These are phyloP conservation scores for Hypolimnas misippus DNA, from an alignment of 2,888 invertebrate species.

Conservation along the genomic window DNA sequence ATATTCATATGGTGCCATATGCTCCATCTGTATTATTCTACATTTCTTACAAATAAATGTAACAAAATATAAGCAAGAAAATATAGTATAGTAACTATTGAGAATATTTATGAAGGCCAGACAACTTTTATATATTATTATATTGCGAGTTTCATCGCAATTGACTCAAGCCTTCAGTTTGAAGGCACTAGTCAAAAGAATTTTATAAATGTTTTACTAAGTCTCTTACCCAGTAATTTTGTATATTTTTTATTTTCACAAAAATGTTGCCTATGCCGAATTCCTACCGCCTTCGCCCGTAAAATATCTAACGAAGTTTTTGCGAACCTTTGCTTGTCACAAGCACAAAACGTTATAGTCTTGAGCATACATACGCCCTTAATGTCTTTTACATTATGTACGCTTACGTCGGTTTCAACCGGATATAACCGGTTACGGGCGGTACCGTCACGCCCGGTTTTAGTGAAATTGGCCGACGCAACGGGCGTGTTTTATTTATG, in stretches of 20 bases:
- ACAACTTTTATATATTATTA: neutral
- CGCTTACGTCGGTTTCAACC: constrained; percentile 32
- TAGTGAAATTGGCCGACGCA: constrained; percentile 74
- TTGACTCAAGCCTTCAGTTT: neutral
- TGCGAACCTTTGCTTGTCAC: constrained; percentile 10
- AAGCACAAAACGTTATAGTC: neutral
- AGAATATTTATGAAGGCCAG: constrained; percentile 10
- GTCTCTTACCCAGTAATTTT: neutral
- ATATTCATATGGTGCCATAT: too few species aligned
- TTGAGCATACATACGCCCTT: constrained; percentile 15
- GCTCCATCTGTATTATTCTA: too few species aligned
- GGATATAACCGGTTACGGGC: constrained; percentile 40
- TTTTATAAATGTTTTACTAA: neutral
- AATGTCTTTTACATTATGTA: constrained; percentile 40
- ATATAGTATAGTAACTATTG: too few species aligned
- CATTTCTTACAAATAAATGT: too few species aligned
- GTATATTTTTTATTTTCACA: neutral
- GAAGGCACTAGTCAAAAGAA: neutral
- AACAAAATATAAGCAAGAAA: too few species aligned
- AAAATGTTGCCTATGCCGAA: neutral
- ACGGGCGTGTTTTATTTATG: constrained; percentile 73
- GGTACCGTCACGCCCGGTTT: constrained; percentile 60
- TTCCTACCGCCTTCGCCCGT: neutral
- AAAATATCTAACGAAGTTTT: neutral
- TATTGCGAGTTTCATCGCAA: constrained; percentile 7